These are phyloP conservation scores for Tigriopus japonicus DNA, from an alignment of 1,140 invertebrate genomes.

Conservation along the genomic window DNA sequence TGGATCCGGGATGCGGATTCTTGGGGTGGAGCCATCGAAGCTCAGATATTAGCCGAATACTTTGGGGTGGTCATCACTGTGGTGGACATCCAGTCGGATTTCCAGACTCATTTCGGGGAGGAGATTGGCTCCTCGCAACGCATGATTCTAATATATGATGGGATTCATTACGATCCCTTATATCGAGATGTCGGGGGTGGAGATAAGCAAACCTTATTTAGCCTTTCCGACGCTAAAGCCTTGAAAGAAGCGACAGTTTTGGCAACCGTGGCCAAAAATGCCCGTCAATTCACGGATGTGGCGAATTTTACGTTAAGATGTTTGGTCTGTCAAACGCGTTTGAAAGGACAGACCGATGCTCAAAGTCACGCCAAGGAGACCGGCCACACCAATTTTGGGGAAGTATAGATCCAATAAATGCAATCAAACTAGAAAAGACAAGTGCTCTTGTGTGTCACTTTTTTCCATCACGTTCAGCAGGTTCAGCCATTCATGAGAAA, in stretches of 20 bases:
- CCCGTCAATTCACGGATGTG: conserved; percentile 70
- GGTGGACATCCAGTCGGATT: conserved; percentile 67
- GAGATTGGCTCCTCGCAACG: conserved; percentile 61
- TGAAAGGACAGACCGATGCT: conserved; percentile 57
- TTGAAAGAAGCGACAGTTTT: conserved; percentile 55
- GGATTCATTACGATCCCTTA: conserved; percentile 85
- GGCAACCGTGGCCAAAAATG: conserved; percentile 62
- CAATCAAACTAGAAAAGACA: neutral
- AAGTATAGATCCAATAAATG: conserved; percentile 23
- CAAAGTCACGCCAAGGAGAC: conserved; percentile 62
- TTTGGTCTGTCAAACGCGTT: conserved; percentile 44
- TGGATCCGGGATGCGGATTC: conserved; percentile 50
- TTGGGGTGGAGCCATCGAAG: conserved; percentile 89
- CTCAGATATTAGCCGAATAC: conserved; percentile 64
- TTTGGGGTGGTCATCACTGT: conserved; percentile 82
- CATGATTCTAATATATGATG: conserved; percentile 81
- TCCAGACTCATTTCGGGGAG: conserved; percentile 82
- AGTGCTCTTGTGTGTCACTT: too few relatives aligned
- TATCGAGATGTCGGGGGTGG: conserved; percentile 33
- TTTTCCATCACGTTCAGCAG: too few relatives aligned
- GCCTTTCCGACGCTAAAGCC: conserved; percentile 39
- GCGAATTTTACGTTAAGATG: conserved; percentile 66
- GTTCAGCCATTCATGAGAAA: too few relatives aligned
- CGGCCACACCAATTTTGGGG: conserved; percentile 67
- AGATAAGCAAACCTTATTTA: conserved; percentile 16